Base-by-base conservation (phyloP, 2,888 invertebrate genomes). In the Aradus depressus region DNA sequence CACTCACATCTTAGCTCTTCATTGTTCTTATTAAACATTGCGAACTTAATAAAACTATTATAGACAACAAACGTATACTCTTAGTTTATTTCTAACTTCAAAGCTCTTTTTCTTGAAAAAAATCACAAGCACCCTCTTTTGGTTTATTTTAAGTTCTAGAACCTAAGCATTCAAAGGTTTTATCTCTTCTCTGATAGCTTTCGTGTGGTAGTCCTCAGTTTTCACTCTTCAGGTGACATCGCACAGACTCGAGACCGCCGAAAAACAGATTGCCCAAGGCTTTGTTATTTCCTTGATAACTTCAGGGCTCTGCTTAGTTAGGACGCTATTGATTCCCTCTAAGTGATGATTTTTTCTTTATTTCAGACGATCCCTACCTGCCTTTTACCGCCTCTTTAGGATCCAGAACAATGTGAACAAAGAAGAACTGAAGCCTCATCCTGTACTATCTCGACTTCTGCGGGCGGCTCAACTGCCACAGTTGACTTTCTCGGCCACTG, bases 351-450 rank as follows among this genome's bases (percentile, higher is more conserved):
- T 18, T 50, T 42, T 16, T 52, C 41, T 54, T 60, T 28, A 52
- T 62, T 65, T 3, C 60, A 79, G 78, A 56, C 80, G 81, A 68
- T 66, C 75, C 53, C 65, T 85, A 47, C 86, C 88, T 1, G 86
- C 83, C 0, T 86, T 89, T 62, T 89, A 86, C 67, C 79, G 81
- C 35, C 72, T 89, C 51, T 88, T 79, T 67, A 77, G 87, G 5
- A 52, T 56, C 4, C 64, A 65, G 53, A 62, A 64, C 3, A 53
- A 60, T 19, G 57, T 60, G 50, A 49, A 62, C 8, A 61, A 64
- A 26, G 65, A 69, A 60, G 70, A 75, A 66, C 64, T 76, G 37
- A 86, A 92, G 72, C 86, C 91, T 23, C 91, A 93, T 73, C 90
- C 91, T 1, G 68, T 76, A 37, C 52, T 62, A 66, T 92, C 45